Conservation (phyloP, 2,797 vertebrate genomes). For the Pangasius larnaudii region DNA sequence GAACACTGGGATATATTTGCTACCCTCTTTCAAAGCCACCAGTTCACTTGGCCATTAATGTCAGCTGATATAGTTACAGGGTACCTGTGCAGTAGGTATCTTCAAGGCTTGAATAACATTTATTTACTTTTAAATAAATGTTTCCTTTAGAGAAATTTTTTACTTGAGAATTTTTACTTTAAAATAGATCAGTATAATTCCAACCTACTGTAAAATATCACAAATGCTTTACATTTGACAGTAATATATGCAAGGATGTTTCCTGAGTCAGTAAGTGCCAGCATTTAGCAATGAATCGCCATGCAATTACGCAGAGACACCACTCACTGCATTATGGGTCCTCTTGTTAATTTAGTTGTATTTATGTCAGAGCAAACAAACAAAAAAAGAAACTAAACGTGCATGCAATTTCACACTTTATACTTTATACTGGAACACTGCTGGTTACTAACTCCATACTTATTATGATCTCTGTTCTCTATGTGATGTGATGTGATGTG, state of each 20-base stretch:
- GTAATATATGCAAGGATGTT: not conserved
- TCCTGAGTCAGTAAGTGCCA: not conserved
- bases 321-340: not conserved
- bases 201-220: not conserved
- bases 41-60: not conserved
- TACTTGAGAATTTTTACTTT: not conserved
- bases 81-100: no score
- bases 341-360: not conserved
- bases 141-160: not conserved
- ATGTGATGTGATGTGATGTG: not conserved
- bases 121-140: not conserved
- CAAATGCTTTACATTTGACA: conserved; percentile 1
- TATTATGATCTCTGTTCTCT: not conserved
- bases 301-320: not conserved
- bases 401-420: not conserved
- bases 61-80: not conserved
- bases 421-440: not conserved
- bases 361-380: not conserved
- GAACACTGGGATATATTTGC: not conserved
- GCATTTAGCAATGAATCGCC: not conserved
- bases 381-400: not conserved
- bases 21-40: not conserved
- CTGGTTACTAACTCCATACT: not conserved
- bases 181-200: not conserved
- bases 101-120: not conserved